These are phyloP conservation scores for Tetramorium bicarinatum DNA, from an alignment of 2,888 invertebrate species.

Conservation along the genomic window DNA sequence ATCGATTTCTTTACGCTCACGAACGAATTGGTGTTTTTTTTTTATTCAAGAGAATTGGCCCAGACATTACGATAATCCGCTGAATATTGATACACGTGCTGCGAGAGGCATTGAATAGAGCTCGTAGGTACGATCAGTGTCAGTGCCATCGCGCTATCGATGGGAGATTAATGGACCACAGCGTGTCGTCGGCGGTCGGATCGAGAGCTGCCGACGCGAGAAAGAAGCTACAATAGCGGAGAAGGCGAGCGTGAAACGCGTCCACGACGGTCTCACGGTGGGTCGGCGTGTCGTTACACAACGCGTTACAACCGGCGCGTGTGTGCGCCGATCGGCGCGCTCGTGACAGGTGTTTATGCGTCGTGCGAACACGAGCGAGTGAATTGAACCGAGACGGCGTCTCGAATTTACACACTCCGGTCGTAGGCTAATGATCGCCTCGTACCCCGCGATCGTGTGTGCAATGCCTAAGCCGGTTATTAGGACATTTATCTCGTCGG, in stretches of 20 bases:
- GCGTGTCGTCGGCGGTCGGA: slow-evolving; percentile 46
- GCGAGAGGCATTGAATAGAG: slow-evolving; percentile 25
- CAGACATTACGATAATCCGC: slow-evolving; percentile 5
- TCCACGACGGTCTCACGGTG: slow-evolving; percentile 70
- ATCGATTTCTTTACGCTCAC: neutral
- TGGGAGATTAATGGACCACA: slow-evolving; percentile 45
- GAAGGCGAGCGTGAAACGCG: slow-evolving; percentile 67
- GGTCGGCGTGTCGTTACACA: slow-evolving; percentile 71
- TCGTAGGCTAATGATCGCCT: slow-evolving; percentile 29
- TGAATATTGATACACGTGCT: slow-evolving; percentile 39
- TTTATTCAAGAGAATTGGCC: slow-evolving; percentile 15
- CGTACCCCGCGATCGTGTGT: neutral
- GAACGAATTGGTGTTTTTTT: neutral
- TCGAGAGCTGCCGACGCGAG: slow-evolving; percentile 26
- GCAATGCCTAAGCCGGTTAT: slow-evolving; percentile 15
- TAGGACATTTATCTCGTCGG: slow-evolving; percentile 37
- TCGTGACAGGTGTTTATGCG: slow-evolving; percentile 64
- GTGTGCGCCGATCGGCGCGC: slow-evolving; percentile 40
- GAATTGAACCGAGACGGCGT: slow-evolving; percentile 47
- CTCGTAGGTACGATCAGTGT: slow-evolving; percentile 30
- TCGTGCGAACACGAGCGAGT: slow-evolving; percentile 25
- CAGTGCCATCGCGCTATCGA: slow-evolving; percentile 35
- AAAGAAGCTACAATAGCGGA: slow-evolving; percentile 59
- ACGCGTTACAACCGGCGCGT: slow-evolving; percentile 51
- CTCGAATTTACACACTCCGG: slow-evolving; percentile 50